Base-by-base conservation (phyloP, 2,113 vertebrate genomes). In the Sardina pilchardus region DNA sequence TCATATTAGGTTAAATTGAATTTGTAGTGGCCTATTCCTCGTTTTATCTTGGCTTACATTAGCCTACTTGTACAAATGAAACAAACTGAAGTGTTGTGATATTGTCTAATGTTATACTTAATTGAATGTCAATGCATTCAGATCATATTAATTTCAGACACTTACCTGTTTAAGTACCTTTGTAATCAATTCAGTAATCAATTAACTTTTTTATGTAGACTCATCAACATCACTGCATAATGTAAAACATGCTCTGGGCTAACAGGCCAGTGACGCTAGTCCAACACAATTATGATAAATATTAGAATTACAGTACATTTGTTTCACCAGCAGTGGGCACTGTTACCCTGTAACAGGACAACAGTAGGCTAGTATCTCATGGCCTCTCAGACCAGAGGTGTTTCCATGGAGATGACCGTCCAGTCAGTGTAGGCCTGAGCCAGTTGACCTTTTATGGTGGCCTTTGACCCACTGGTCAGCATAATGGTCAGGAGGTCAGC, bases 401-500 rank as follows among this genome's bases (percentile, higher is more conserved):
- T 90, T 63, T 87, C 89, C 89, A 90, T 88, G 87, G 88, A 67
- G 81, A 90, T 44, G 82, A 83, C 88, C 81, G 90, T 86, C 81
- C 92, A 89, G 89, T 85, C 92, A 89, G 90, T 84, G 47, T 87
- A 81, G 67, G 87, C 83, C 82, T 42, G 92, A 89, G 87, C 92
- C 92, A 91, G 81, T 93, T 93, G 94, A 90, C 92, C 85, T 83
- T 24, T 87, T 90, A 91, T 88, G 86, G 85, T 88, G 90, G 93
- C 92, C 93, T 92, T 89, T 94, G 93, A 89, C 93, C 90, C 16
- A 81, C 83, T 82, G 91, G 89, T 91, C 91, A 90, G 88, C 82
- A 82, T 84, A 16, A 19, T 86, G 93, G 93, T 91, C 91, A 90
- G 47, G 42, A 86, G 93, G 94, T 95, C 93, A 94, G 82, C 50